A percentile compares a stretch with the other conserved stretches of the same genome.
phyloP scores from a whole-genome alignment of 2,113 vertebrate species.

The Marmota flaviventris region DNA sequence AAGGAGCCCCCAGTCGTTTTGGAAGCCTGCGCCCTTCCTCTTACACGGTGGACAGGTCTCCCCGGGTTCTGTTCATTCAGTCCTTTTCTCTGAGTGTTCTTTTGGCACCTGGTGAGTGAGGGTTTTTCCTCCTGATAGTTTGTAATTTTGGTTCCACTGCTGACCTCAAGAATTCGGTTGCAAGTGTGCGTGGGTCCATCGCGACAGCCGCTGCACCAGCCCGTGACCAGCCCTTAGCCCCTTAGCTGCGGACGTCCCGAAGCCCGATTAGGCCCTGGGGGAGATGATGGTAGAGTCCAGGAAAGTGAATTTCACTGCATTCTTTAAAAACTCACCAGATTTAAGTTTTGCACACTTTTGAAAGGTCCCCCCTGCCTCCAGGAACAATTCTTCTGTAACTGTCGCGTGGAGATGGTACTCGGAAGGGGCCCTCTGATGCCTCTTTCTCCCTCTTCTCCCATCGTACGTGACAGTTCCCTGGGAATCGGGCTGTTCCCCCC shows the following conservation, averaged over 20 bases:
- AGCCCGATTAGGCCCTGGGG: background rate
- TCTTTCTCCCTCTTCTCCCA: background rate
- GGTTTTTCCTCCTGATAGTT: background rate
- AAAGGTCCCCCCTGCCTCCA: background rate
- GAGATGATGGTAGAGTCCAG: background rate
- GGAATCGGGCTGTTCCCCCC: background rate
- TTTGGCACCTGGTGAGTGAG: background rate
- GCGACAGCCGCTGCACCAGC: background rate
- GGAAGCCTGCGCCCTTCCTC: background rate
- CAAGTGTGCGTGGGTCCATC: fast-evolving
- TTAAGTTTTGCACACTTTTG: background rate
- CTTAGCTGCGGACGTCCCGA: background rate
- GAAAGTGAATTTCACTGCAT: background rate
- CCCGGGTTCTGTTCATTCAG: background rate
- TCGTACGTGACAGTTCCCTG: background rate
- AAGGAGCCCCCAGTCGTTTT: background rate
- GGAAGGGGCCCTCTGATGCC: no score
- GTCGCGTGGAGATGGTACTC: background rate
- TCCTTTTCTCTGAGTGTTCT: background rate
- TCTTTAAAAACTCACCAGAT: background rate
- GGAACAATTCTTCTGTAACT: background rate
- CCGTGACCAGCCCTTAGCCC: no score
- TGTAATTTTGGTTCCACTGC: background rate
- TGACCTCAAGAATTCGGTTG: background rate
- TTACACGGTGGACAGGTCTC: background rate